Conservation (phyloP, 1,140 invertebrate genomes). For the Tetranychus cinnabarinus region DNA sequence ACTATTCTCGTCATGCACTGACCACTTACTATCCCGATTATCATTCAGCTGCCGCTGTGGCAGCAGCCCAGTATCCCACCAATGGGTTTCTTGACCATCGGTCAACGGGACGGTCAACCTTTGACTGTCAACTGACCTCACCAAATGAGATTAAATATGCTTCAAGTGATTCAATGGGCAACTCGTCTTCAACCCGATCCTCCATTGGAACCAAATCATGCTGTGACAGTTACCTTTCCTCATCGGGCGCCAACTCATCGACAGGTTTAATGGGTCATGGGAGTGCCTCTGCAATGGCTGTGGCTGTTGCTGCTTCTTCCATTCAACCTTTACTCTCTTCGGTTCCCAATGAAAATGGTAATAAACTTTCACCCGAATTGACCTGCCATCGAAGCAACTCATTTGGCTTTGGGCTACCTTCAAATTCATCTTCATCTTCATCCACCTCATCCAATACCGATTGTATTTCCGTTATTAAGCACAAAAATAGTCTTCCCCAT, state of each 20-base stretch:
- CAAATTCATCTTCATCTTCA: background rate
- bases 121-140: conserved; percentile 27
- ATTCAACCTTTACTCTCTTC: too few relatives aligned
- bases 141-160: conserved; percentile 6
- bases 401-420: background rate
- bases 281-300: too few relatives aligned
- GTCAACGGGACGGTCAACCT: conserved; percentile 4
- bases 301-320: too few relatives aligned
- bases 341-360: background rate
- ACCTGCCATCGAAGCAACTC: background rate
- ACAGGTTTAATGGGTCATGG: background rate
- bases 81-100: conserved; percentile 47
- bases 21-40: conserved; percentile 44
- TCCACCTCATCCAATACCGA: conserved; percentile 1
- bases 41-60: background rate
- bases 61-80: conserved; percentile 27
- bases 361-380: background rate
- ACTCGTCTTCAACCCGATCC: background rate
- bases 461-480: conserved; percentile 5
- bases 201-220: background rate
- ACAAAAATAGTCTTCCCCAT: conserved; percentile 2
- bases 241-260: background rate
- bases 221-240: background rate
- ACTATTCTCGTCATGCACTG: conserved; percentile 42
- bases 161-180: background rate